phyloP scores from a whole-genome alignment of 1,140 invertebrate genomes.

The Uloborus diversus region DNA sequence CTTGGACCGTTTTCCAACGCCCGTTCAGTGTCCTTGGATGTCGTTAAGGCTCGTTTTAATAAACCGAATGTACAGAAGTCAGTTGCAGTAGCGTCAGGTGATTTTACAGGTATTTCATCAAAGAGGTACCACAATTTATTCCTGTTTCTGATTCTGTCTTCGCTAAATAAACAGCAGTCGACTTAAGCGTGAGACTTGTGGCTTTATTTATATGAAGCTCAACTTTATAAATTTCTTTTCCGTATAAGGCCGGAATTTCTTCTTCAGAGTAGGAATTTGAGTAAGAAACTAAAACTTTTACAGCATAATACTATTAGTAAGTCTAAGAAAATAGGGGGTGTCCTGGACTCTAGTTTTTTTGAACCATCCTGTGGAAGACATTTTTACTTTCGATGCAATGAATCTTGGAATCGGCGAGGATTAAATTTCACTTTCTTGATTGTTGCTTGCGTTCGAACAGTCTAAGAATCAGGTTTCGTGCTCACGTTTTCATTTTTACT shows the following conservation, averaged over 20 bases:
- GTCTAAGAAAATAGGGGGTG: too few relatives aligned
- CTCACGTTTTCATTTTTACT: too few relatives aligned
- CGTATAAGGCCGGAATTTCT: constrained; percentile 4
- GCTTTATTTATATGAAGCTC: background rate
- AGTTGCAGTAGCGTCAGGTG: background rate
- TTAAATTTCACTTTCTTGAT: too few relatives aligned
- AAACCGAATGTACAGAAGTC: background rate
- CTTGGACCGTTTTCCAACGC: background rate
- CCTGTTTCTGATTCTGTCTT: background rate
- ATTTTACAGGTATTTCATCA: background rate
- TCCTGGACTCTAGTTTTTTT: too few relatives aligned
- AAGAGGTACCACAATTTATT: background rate
- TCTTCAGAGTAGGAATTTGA: too few relatives aligned
- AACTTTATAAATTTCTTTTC: background rate
- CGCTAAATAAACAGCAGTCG: background rate
- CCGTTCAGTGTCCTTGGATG: background rate
- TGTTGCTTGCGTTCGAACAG: too few relatives aligned
- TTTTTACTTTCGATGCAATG: too few relatives aligned
- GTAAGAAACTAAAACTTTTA: too few relatives aligned
- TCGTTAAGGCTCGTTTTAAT: background rate
- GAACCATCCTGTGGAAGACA: background rate
- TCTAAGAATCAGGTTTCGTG: too few relatives aligned
- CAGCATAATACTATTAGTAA: too few relatives aligned
- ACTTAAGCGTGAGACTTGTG: background rate
- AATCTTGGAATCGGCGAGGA: too few relatives aligned